Base-by-base conservation (phyloP, 1,140 invertebrate species). In the Ostrea denselamellosa region DNA sequence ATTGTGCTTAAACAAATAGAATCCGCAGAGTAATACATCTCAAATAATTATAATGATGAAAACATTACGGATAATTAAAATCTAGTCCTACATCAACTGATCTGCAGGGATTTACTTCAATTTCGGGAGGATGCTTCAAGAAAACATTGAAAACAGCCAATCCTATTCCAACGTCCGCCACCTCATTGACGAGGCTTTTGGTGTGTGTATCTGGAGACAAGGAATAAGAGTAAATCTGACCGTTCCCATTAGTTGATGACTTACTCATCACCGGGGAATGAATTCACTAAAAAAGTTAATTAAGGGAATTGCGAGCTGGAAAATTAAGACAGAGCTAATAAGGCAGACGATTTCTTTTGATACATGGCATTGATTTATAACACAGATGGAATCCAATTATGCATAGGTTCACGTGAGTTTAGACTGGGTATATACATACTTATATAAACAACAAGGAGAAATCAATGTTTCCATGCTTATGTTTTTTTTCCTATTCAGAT, bases 241-340 rank as follows among this genome's bases (percentile, higher is more conserved):
- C 22, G 68, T 62, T 28, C 68, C 28, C 68, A 77, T 77, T 77
- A 77, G 22, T 25, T 77, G 14, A 77, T 77, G 68, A 77, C 28
- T 25, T 28, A 25, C 28, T 17, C 68, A 8, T 77, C 68, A 77
- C 68, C 9, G 8, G 56, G 68, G 68, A 34, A 77, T 77, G 25
- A 77, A 77, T 77, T 77, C 28, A 77, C 68, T 34, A 28, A 77
- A 62, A 77, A 71, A 77, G 12, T 77, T 77, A 77, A 77, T 77
- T 77, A 77, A 77, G 25, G 25, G 25, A 77, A 77, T 77, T 22
- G 28, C 22, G 68, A 34, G 28, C 68, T 14, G 9, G 68, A 9
- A 77, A 77, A 77, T 77, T 77, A 77, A 77, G 68, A 62, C 56
- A 62, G n/a, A 10, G 68, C 68, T 77, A 44, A 77, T 77, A 77